Base-by-base conservation (phyloP, 2,113 vertebrate species). In the Emydocephalus ijimae region DNA sequence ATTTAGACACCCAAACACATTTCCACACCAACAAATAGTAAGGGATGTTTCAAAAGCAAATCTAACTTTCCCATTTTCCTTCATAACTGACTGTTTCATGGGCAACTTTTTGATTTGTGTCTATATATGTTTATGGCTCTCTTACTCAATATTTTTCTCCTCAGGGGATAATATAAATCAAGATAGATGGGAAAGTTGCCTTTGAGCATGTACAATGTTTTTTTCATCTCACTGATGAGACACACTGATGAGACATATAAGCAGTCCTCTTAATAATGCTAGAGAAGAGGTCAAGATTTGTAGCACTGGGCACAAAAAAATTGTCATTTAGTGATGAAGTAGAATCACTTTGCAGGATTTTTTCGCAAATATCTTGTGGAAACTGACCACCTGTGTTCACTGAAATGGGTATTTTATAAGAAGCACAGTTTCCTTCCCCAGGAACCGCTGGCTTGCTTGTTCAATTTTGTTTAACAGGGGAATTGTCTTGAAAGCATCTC, bases 41-140 rank as follows among this genome's bases (percentile, higher is more conserved):
- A 92, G 54, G 39, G 61, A 85, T 91, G 88, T 87, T 93, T 93
- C 55, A 69, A 95, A 93, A 61, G 2, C 0, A 89, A 74, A 74
- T 45, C 55, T 12, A 92, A 87, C 88, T 93, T 93, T 90, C 89
- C 55, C 0, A 0, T 45, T 90, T 95, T 90, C 15, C 0, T 92
- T 52, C 21, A 61, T 50, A 39, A 93, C 85, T 90, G 74, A 91
- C 95, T 93, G 39, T 94, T 96, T 95, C 61, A 57, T 81, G 87
- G 93, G 39, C 52, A 90, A 59, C 21, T 93, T 89, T 91, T 91
- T 94, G 87, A 10, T 89, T 90, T 91, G 29, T 92, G 48, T 81
- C 85, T 48, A 12, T 52, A 52, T 74, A 45, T 26, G 85, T 55
- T 39, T 57, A 57, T 92, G 18, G 26, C 43, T 50, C 12, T 43